Base-by-base conservation (phyloP, 2,797 vertebrate species). In the Trachops cirrhosus region DNA sequence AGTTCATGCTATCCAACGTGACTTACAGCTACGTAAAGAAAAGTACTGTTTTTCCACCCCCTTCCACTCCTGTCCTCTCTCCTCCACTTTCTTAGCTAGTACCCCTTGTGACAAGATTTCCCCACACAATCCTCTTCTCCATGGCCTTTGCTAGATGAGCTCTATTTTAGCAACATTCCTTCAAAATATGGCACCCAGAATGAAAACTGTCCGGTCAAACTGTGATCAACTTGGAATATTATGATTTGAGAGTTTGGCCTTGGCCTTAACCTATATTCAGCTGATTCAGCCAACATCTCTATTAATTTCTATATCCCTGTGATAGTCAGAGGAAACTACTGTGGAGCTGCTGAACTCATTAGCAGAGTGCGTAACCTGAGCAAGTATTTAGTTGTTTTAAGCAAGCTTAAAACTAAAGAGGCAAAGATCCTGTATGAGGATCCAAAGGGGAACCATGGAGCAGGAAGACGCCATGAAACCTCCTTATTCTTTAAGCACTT, bases 401-500 rank as follows among this genome's bases (percentile, higher is more conserved):
- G n/a, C 9, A 85, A 93, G 46, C 22, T 95, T 68, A 54, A 77
- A 46, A 83, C 37, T 82, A 68, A 93, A 91, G 41, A 41, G 77
- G 19, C 41, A 44, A 89, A 83, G 29, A 77, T 75, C 52, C 39
- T 92, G 1, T 22, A 29, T 44, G 39, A 48, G 6, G 19, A 62
- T 26, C 68, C 54, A 75, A 88, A 86, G 16, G 71, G 54, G 83
- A 91, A 64, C 46, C 46, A 19, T 9, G 39, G 52, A 68, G 29
- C 24, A 26, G 78, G 34, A 79, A 79, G 37, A 32, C 50, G 32
- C 24, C 73, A 26, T 19, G 64, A 9, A 5, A 22, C 0, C 34
- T 67, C 29, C 26, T 89, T 94, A 75, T 86, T 85, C 9, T 79
- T 41, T 19, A 94, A 46, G 37, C 21, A 48, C 37, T 97, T 89